Evolutionary conservation across 2,888 invertebrate genomes (phyloP).

Genomic region (Maniola hyperantus): DNA sequence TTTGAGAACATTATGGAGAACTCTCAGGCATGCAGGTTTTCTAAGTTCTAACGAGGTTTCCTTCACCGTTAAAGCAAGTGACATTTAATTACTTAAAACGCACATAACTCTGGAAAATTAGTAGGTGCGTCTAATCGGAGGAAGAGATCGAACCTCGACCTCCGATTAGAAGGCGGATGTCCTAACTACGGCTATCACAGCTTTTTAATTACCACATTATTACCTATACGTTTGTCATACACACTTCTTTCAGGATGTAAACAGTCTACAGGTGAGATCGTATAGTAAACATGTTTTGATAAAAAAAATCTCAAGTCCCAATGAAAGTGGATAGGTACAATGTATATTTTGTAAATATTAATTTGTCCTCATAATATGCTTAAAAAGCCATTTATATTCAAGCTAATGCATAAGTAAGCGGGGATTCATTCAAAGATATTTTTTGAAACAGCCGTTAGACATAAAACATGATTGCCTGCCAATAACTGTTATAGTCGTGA

Average conservation of each 20-base stretch:
- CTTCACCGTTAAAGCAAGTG: too few relatives aligned
- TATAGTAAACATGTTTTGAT: background rate
- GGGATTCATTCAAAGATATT: slow-evolving; percentile 13
- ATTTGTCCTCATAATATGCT: slow-evolving; percentile 14
- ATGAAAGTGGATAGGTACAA: background rate
- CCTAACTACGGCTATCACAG: too few relatives aligned
- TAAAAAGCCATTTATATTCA: slow-evolving; percentile 20
- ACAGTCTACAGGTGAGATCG: background rate
- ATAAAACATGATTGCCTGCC: slow-evolving; percentile 10
- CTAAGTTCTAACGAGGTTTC: too few relatives aligned
- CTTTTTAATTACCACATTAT: too few relatives aligned
- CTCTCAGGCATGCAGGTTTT: too few relatives aligned
- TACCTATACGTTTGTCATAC: background rate
- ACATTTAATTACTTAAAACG: too few relatives aligned
- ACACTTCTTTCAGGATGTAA: background rate
- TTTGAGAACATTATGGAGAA: too few relatives aligned
- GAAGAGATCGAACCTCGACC: too few relatives aligned
- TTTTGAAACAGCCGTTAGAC: slow-evolving; percentile 7
- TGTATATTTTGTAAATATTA: slow-evolving; percentile 8
- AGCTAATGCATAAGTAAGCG: slow-evolving; percentile 10
- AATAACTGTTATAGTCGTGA: slow-evolving; percentile 19
- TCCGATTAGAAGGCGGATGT: too few relatives aligned
- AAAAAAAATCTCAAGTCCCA: slow-evolving; percentile 7
- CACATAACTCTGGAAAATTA: too few relatives aligned
- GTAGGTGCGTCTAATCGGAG: too few relatives aligned